Base-by-base conservation (phyloP, 2,113 vertebrate species). In the Plecotus auritus region DNA sequence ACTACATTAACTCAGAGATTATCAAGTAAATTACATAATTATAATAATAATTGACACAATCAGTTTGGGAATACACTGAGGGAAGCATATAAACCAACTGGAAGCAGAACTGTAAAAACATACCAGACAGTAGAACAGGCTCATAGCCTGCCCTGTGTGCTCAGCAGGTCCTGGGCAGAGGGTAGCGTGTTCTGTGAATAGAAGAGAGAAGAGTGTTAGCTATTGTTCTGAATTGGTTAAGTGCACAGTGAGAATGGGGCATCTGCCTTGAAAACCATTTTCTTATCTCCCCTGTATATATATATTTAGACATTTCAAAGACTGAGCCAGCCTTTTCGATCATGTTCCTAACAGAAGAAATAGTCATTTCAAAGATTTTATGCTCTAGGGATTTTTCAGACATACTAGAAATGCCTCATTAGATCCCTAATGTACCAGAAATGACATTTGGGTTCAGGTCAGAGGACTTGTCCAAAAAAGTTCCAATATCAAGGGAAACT, bases 1-100 rank as follows among this genome's bases (percentile, higher is more conserved):
- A 90, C 76, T 95, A 87, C 23, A 92, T 90, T 80, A 95, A 61
- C 42, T 96, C 64, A 92, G 30, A 95, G 67, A 88, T 86, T 86
- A 91, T 89, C 23, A 96, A 80, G 70, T 73, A 93, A 73, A 95
- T 86, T 92, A 69, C 18, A 61, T 88, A 89, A 78, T 90, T 87
- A 87, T 87, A 90, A 74, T 56, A 91, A 95, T 85, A 91, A 83
- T 4, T 83, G 51, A 76, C 35, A 76, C 35, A 86, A 59, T n/a
- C 59, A 30, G 32, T 77, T 42, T 93, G 77, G 80, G 82, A 85
- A 88, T 88, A 81, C 56, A 88, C 3, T 51, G 9, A 59, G 28
- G 47, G 77, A 82, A 91, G 54, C 32, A 83, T 20, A 73, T 40
- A 78, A 81, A 42, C 18, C 64, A 89, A 47, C 42, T 64, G 2